phyloP scores from a whole-genome alignment of 1,140 invertebrate species.

The Chrysoperla carnea region DNA sequence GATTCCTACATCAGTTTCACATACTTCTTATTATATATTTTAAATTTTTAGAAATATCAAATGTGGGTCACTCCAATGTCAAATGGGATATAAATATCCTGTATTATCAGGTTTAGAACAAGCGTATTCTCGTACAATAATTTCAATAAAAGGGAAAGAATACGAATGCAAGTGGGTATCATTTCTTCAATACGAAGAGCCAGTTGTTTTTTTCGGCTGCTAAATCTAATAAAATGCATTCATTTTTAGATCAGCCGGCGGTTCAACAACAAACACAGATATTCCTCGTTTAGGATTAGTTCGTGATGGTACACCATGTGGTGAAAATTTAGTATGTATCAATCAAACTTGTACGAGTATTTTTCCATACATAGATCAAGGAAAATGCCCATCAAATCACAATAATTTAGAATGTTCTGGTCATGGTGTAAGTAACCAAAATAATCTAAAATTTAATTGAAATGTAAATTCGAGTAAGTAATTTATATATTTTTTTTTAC shows the following conservation, averaged over 20 bases:
- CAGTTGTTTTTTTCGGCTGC: conserved; percentile 4
- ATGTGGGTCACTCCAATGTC: conserved; percentile 82
- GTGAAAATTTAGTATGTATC: conserved; percentile 75
- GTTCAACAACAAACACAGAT: conserved; percentile 40
- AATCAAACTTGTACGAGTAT: conserved; percentile 82
- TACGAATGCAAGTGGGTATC: conserved; percentile 81
- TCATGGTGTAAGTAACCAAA: conserved; percentile 57
- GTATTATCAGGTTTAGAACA: conserved; percentile 57
- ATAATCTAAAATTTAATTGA: no score
- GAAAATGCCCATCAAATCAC: conserved; percentile 77
- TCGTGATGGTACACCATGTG: conserved; percentile 79
- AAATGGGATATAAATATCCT: conserved; percentile 63
- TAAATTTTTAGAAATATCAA: conserved; percentile 51
- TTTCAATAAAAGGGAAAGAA: conserved; percentile 67
- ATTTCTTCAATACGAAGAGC: conserved; percentile 8
- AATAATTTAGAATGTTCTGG: conserved; percentile 80
- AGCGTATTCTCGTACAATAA: conserved; percentile 66
- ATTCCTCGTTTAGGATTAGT: conserved; percentile 60
- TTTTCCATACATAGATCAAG: conserved; percentile 63
- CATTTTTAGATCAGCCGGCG: conserved; percentile 44
- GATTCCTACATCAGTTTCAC: no score
- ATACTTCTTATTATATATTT: neutral
- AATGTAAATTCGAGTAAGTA: no score
- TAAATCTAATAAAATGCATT: conserved; percentile 5
- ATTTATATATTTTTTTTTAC: no score